Conservation (phyloP, 2,888 invertebrate species). For the Mermis nigrescens region DNA sequence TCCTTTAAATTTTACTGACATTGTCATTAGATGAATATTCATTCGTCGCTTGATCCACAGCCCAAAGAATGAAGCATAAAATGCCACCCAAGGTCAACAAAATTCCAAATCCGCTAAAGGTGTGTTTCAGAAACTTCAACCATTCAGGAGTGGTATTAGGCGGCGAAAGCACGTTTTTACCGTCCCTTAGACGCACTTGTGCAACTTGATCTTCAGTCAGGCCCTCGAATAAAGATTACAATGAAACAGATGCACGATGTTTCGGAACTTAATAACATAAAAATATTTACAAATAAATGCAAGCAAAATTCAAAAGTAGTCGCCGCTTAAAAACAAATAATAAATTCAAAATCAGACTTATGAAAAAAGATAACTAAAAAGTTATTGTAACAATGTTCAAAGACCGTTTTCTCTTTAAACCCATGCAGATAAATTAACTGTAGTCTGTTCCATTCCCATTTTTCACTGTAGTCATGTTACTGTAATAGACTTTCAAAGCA, state of each 20-base stretch:
- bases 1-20: conserved; percentile 29
- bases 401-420: no score
- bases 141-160: conserved; percentile 95
- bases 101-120: conserved; percentile 76
- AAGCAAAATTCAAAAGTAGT: background rate
- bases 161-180: conserved; percentile 84
- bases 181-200: conserved; percentile 45
- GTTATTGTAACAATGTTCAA: no score
- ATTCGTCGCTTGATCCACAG: conserved; percentile 74
- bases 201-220: background rate
- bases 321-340: no score
- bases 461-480: no score
- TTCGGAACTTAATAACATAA: background rate
- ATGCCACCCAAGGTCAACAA: conserved; percentile 90
- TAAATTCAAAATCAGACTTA: no score
- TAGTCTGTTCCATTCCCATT: no score
- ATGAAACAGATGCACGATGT: background rate
- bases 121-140: conserved; percentile 96
- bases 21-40: conserved; percentile 91
- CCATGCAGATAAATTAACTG: no score
- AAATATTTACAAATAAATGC: background rate
- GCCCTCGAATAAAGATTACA: background rate
- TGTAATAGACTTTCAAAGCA: no score
- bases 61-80: conserved; percentile 88
- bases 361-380: no score